Evolutionary conservation across 1,140 invertebrate genomes (phyloP).

Genomic region (Tetragonula clypearis): DNA sequence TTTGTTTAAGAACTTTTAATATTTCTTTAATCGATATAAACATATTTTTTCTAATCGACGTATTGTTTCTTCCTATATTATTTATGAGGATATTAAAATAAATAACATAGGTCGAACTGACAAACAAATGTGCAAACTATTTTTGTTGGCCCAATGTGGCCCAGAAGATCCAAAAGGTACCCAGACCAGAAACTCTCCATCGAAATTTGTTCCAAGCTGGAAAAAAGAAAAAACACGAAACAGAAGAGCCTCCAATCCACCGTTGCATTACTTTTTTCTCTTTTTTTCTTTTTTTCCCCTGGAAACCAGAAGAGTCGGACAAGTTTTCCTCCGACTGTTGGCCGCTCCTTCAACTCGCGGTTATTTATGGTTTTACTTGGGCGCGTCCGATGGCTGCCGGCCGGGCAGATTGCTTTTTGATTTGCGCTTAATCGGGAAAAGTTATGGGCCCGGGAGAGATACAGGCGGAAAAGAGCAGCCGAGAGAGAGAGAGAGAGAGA

Average conservation of each 20-base stretch:
- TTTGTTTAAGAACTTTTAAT: no score
- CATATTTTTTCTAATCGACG: no score
- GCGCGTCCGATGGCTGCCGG: slow-evolving; percentile 58
- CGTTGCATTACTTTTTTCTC: neutral
- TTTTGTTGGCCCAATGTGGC: no score
- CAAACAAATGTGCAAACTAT: no score
- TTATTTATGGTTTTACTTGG: slow-evolving; percentile 73
- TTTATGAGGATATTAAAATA: no score
- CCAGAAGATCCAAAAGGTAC: no score
- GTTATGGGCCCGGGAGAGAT: slow-evolving; percentile 73
- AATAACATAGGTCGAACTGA: no score
- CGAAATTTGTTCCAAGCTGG: no score
- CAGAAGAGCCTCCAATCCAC: neutral
- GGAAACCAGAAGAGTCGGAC: neutral
- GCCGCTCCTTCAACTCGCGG: slow-evolving; percentile 40
- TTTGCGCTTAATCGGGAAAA: slow-evolving; percentile 80
- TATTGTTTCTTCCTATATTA: no score
- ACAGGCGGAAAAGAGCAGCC: slow-evolving; percentile 40
- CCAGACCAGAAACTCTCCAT: no score
- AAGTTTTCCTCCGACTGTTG: neutral
- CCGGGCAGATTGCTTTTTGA: slow-evolving; percentile 78
- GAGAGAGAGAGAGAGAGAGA: slow-evolving; percentile 52
- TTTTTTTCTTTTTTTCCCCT: no score
- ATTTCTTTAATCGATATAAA: no score
- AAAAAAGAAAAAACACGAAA: neutral